phyloP scores from a whole-genome alignment of 1,140 invertebrate species.

The Eurosta solidaginis region DNA sequence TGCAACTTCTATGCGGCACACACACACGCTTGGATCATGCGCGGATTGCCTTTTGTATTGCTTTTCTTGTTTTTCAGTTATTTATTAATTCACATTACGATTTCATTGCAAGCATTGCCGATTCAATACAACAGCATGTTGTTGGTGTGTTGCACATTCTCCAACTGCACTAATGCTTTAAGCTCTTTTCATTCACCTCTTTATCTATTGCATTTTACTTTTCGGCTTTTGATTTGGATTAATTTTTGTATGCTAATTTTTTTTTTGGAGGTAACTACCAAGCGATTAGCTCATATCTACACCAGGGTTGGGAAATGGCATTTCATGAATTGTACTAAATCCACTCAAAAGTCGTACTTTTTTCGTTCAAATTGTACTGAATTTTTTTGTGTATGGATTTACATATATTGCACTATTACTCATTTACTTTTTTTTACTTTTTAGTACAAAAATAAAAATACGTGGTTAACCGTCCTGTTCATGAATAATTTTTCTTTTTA shows the following conservation, averaged over 20 bases:
- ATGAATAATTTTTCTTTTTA: no score
- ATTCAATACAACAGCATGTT: neutral
- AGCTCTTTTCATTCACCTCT: neutral
- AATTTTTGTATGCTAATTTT: neutral
- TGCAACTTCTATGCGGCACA: no score
- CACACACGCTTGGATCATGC: neutral
- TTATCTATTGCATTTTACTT: constrained; percentile 14
- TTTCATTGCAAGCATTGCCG: neutral
- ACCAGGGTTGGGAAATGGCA: no score
- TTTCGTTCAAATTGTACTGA: no score
- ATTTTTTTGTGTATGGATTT: no score
- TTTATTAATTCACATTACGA: constrained; percentile 17
- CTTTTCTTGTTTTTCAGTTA: neutral
- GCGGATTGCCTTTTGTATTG: constrained; percentile 1
- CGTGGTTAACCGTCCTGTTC: no score
- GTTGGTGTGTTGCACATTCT: neutral
- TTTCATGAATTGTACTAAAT: no score
- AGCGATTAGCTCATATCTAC: neutral
- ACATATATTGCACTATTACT: no score
- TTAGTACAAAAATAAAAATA: no score
- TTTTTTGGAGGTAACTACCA: no score
- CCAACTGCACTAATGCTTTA: neutral
- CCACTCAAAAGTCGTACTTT: no score
- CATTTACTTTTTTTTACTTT: no score
- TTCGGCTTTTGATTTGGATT: constrained; percentile 21